Evolutionary conservation across 2,113 vertebrate species (phyloP).

Genomic region (Mirza zaza): DNA sequence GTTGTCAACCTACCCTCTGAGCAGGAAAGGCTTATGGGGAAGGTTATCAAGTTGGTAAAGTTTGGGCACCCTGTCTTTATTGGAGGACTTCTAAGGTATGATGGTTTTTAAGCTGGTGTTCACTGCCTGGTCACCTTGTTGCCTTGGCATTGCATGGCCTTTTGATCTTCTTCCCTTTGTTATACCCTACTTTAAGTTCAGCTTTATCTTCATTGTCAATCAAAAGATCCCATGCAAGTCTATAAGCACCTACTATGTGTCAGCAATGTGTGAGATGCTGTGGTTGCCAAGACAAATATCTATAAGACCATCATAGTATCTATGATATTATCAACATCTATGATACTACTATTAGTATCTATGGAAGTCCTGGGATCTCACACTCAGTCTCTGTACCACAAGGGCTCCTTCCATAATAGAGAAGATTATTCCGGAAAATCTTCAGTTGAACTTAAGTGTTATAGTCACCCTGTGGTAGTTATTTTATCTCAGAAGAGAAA

Average conservation of each 20-base stretch:
- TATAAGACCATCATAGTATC: too few relatives aligned
- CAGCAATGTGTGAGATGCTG: background rate
- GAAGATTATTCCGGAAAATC: background rate
- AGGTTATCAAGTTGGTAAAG: background rate
- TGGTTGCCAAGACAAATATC: background rate
- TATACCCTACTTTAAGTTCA: background rate
- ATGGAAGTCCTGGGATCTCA: background rate
- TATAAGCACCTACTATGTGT: background rate
- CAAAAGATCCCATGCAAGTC: background rate
- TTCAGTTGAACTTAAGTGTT: background rate
- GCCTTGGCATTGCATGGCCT: background rate
- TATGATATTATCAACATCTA: background rate
- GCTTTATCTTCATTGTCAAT: background rate
- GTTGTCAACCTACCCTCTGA: background rate
- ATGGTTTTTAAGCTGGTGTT: background rate
- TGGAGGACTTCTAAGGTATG: background rate
- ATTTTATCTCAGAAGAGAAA: background rate
- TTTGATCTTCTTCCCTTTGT: background rate
- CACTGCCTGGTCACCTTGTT: background rate
- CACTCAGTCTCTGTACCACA: background rate
- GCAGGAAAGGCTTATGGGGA: background rate
- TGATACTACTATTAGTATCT: background rate
- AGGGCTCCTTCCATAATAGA: background rate
- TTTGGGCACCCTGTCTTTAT: background rate
- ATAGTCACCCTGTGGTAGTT: background rate